Conservation (phyloP, 2,888 invertebrate species). For the Heliconius charithonia region DNA sequence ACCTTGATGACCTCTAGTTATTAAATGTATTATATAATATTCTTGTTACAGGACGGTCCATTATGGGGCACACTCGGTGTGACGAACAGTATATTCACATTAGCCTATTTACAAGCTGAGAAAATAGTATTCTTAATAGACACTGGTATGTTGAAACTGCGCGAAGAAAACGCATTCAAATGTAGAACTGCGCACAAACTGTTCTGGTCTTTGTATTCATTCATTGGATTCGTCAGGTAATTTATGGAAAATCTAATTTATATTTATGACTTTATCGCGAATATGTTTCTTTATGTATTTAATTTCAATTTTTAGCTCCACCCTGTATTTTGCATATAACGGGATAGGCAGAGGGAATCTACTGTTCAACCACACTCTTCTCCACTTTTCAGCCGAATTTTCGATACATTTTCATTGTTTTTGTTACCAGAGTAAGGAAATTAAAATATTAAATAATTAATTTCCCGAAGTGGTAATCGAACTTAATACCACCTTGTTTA, state of each 20-base stretch:
- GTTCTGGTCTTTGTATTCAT: slow-evolving; percentile 90
- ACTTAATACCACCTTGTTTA: too few species aligned
- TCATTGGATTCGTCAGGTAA: slow-evolving; percentile 88
- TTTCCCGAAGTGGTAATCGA: too few species aligned
- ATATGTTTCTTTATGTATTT: not conserved
- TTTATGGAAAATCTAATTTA: not conserved
- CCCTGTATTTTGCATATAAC: not conserved
- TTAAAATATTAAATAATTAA: too few species aligned
- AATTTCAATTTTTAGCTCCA: not conserved
- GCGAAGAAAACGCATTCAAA: slow-evolving; percentile 80
- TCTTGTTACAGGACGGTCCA: slow-evolving; percentile 64
- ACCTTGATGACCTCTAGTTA: not conserved
- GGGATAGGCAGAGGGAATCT: not conserved
- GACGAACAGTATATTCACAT: slow-evolving; percentile 87
- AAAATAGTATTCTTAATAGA: slow-evolving; percentile 93
- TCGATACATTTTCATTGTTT: not conserved
- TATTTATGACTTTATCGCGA: not conserved
- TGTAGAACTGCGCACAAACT: slow-evolving; percentile 88
- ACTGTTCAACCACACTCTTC: not conserved
- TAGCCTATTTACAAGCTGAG: slow-evolving; percentile 91
- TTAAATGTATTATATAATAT: not conserved
- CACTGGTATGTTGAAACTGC: slow-evolving; percentile 85
- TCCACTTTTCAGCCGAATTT: not conserved
- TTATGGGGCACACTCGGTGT: slow-evolving; percentile 85
- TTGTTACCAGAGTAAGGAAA: too few species aligned